Evolutionary conservation across 2,797 vertebrate species (phyloP).

Genomic region (Lindbergichthys nudifrons): DNA sequence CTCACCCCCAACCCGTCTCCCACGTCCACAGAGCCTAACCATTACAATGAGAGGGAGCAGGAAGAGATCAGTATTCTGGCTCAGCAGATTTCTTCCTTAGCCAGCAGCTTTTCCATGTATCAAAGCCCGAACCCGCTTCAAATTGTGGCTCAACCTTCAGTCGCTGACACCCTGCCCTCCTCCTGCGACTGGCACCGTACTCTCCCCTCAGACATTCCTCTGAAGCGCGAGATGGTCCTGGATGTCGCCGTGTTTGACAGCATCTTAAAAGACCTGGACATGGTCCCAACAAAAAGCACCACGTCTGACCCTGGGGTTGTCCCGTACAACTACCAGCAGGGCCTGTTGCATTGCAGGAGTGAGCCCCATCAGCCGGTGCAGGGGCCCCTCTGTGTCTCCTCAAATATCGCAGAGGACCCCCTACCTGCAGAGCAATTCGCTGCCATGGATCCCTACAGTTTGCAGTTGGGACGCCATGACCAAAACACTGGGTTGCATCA

Average conservation of each 20-base stretch:
- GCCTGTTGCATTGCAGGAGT: neutral
- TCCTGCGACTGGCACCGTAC: constrained; percentile 49
- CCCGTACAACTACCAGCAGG: constrained; percentile 38
- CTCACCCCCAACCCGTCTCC: constrained; percentile 67
- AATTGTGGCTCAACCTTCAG: neutral
- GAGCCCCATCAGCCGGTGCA: constrained; percentile 13
- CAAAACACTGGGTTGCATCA: constrained; percentile 82
- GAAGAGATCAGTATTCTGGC: constrained; percentile 85
- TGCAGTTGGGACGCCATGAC: constrained; percentile 60
- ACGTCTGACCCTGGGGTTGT: neutral
- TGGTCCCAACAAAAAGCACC: constrained; percentile 37
- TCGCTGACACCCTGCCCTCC: neutral
- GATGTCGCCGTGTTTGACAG: constrained; percentile 75
- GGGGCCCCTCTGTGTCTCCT: constrained; percentile 12
- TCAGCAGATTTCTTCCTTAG: constrained; percentile 87
- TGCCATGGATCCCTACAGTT: constrained; percentile 53
- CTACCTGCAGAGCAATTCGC: constrained; percentile 52
- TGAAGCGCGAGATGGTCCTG: constrained; percentile 54
- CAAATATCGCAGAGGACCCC: constrained; percentile 22
- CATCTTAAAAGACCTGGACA: constrained; percentile 77
- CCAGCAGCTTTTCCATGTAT: constrained; percentile 83
- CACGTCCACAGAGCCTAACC: constrained; percentile 20
- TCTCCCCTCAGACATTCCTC: constrained; percentile 3
- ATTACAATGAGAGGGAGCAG: constrained; percentile 77
- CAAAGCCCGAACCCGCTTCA: constrained; percentile 39